Evolutionary conservation across 1,140 invertebrate species (phyloP).

Genomic region (Heliconius congener): DNA sequence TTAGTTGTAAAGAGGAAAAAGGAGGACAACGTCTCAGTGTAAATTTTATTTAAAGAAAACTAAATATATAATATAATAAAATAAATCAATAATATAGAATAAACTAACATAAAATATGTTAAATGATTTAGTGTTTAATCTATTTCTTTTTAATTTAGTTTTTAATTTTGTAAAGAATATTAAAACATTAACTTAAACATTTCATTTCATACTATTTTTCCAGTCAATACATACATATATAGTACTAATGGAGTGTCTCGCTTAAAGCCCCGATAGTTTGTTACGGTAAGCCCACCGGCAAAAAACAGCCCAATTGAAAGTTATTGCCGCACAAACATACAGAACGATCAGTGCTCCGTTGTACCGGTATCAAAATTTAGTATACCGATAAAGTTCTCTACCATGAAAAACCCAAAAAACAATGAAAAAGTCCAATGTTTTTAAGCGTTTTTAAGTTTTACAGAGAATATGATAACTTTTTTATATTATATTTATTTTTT

Average conservation of each 20-base stretch:
- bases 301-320: slow-evolving; percentile 46
- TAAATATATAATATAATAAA: too few relatives aligned
- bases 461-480: not conserved
- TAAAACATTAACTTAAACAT: not conserved
- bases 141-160: too few relatives aligned
- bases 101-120: too few relatives aligned
- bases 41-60: too few relatives aligned
- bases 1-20: too few relatives aligned
- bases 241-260: slow-evolving; percentile 24
- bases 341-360: slow-evolving; percentile 29
- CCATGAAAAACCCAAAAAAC: not conserved
- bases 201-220: slow-evolving; percentile 1
- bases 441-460: not conserved
- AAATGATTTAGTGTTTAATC: too few relatives aligned
- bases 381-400: slow-evolving; percentile 1
- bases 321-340: slow-evolving; percentile 44
- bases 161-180: not conserved
- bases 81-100: too few relatives aligned
- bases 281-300: slow-evolving; percentile 41
- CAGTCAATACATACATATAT: slow-evolving; percentile 14
- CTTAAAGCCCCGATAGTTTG: slow-evolving; percentile 43
- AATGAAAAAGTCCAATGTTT: not conserved
- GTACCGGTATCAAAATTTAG: slow-evolving; percentile 39
- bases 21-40: too few relatives aligned
- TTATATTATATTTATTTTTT: not conserved